Evolutionary conservation across 2,888 invertebrate genomes (phyloP), one percentile per base, ranked within the genome.

Genomic region (Dryococelus australis): DNA sequence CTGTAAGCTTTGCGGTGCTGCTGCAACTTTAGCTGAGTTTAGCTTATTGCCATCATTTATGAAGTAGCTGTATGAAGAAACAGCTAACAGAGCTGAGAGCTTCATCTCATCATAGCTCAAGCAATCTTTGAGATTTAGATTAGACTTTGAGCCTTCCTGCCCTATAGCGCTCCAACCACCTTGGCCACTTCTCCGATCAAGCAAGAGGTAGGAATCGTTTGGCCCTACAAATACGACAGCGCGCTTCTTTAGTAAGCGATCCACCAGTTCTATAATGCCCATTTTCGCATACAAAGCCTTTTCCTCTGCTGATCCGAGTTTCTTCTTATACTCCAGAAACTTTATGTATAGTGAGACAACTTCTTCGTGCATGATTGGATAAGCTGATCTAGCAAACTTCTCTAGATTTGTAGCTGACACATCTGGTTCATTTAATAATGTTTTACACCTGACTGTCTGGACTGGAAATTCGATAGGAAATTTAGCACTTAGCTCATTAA

Each of bases 311-410:
- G 93, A 93, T 43, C 94, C 94, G 88, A 92, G 93, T 4, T 87
- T 27, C 92, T 92, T 90, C 91, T 91, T 87, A 90, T 88, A 27
- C 89, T 95, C 94, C 86, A 96, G 92, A 91, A 96, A 96, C 88
- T 94, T 93, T 10, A 95, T 93, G 91, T 95, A 95, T 3, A 96
- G 91, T 1, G 94, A 92, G 4, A 96, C 89, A 16, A 94, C 94
- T 86, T 95, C 93, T 90, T 96, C 96, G 89, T 96, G 96, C 89
- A 96, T 93, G 3, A 96, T 89, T 0, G 96, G 96, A 91, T 96
- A 96, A 0, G 94, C 94, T 0, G 95, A 95, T 12, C 81, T 83
- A 24, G 47, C 86, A 80, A 85, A 84, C 79, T 91, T 91, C 91
- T 92, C 92, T 20, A 92, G 90, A 5, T 89, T 88, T 20, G 91